Evolutionary conservation across 2,797 vertebrate genomes (phyloP), one percentile per base, ranked within the genome.

Genomic region (Melanotaenia parkinsoni): DNA sequence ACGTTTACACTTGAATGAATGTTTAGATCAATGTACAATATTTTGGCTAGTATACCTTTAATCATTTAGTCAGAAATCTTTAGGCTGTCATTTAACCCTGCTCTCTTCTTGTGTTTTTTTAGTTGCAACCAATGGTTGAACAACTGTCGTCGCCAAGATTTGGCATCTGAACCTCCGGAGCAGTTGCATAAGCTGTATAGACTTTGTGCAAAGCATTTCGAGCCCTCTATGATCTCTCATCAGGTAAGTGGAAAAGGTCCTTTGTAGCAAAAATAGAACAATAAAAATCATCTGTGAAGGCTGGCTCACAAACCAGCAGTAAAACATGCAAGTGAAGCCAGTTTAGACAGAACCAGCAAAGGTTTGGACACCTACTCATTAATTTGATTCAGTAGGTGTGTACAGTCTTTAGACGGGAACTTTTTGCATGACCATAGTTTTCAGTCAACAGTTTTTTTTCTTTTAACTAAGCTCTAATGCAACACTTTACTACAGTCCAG

Each of bases 201-300:
- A 81, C 91, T 99, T 26, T 99, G 98, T 53, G 96, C 97, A 57
- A 97, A 96, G 81, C 98, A 99, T 93, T 99, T 99, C 74, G 97
- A 99, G 79, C 94, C 96, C 4, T 96, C 97, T 18, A 93, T 98
- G 94, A 96, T 99, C 82, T 95, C 95, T 77, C 93, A 95, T 67
- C 95, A 96, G 88, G 98, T 99, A 93, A 96, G 95, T 76, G 22
- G 9, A 6, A 16, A 28, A 12, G 57, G 2, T 8, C 32, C 18
- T 57, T 53, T 59, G 22, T 3, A 13, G 16, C 65, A 43, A 43
- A 32, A 12, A 18, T 30, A 26, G 13, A 13, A 65, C 16, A 56
- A 35, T 35, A 3, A 14, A n/a, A 5, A 24, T 53, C 50, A 53
- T 24, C n/a, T 51, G 22, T 53, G 22, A 9, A 22, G 3, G 10